phyloP scores from a whole-genome alignment of 2,888 invertebrate species.

The Macrosiphum euphorbiae region DNA sequence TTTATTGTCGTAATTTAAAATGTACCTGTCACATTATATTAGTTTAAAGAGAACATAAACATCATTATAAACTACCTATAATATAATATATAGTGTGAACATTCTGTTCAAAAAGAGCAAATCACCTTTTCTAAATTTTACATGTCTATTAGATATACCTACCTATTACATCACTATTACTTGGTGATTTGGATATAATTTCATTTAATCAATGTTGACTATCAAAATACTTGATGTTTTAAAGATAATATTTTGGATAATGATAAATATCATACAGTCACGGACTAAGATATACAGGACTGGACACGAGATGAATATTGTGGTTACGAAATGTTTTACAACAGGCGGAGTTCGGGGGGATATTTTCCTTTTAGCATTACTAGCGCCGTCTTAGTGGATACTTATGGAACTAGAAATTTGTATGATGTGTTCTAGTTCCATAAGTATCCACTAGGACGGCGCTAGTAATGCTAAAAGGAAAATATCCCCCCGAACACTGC shows the following conservation, averaged over 20 bases:
- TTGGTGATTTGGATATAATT: not conserved
- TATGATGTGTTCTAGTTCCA: too few species aligned
- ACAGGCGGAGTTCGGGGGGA: too few species aligned
- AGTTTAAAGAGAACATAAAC: not conserved
- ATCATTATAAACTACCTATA: not conserved
- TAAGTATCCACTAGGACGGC: too few species aligned
- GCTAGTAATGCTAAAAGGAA: too few species aligned
- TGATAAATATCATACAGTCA: not conserved
- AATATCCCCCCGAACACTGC: too few species aligned
- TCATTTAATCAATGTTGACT: not conserved
- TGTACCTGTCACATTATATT: not conserved
- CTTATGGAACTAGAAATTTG: too few species aligned
- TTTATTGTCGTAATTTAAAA: not conserved
- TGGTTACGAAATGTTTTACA: too few species aligned
- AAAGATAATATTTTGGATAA: not conserved
- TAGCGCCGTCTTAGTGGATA: too few species aligned
- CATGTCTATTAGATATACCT: not conserved
- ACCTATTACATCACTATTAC: not conserved
- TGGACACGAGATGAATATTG: too few species aligned
- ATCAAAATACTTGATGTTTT: not conserved
- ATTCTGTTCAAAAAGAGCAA: not conserved
- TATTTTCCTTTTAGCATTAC: too few species aligned
- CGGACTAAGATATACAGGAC: too few species aligned
- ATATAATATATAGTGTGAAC: not conserved
- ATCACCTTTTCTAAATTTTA: not conserved